Conservation (phyloP, 1,140 invertebrate species). For the Bombus polaris region DNA sequence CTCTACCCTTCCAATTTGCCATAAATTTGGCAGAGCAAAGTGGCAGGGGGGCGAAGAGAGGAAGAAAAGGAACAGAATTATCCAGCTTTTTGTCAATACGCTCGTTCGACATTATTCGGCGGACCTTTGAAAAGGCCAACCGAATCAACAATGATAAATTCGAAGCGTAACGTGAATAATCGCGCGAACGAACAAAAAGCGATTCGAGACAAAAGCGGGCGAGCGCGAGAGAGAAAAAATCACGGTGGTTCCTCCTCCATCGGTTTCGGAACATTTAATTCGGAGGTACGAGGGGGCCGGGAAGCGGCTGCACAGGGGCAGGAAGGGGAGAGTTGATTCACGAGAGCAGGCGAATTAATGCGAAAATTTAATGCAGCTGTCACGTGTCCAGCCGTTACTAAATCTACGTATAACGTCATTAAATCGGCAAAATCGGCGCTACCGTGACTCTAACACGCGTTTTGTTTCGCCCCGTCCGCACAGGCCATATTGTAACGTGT, state of each 20-base stretch:
- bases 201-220: conserved; percentile 20
- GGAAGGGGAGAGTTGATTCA: not conserved
- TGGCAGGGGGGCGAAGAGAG: not conserved
- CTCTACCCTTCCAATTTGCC: not conserved
- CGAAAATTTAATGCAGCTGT: conserved; percentile 59
- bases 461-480: conserved; percentile 50
- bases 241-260: not conserved
- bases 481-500: conserved; percentile 38
- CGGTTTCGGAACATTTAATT: conserved; percentile 21
- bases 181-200: conserved; percentile 6
- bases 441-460: conserved; percentile 20
- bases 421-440: conserved; percentile 55
- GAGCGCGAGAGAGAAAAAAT: not conserved
- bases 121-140: not conserved
- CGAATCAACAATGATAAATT: conserved; percentile 51
- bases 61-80: conserved; percentile 29
- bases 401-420: conserved; percentile 62
- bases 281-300: too few relatives aligned
- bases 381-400: conserved; percentile 51
- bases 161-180: conserved; percentile 25
- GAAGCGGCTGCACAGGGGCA: too few relatives aligned
- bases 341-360: conserved; percentile 50
- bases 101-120: conserved; percentile 27
- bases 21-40: conserved; percentile 4
- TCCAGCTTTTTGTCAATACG: conserved; percentile 34